A percentile compares a stretch with the other conserved stretches of the same genome.
Evolutionary conservation across 1,140 invertebrate genomes (phyloP).

Genomic region (Drosophila hydei): DNA sequence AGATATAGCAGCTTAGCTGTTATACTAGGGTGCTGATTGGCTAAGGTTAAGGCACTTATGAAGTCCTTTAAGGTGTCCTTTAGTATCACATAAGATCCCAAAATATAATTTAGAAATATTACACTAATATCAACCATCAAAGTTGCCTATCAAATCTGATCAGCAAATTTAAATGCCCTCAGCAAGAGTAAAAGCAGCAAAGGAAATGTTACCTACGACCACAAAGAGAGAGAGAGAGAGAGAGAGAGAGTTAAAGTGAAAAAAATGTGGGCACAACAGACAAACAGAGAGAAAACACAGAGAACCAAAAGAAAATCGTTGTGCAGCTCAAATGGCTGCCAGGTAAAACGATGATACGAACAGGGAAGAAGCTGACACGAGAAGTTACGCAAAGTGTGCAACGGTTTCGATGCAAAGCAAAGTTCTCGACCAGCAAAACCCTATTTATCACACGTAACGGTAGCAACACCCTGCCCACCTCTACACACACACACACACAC

Average conservation of each 20-base stretch:
- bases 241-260: slow-evolving; percentile 1
- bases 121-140: too few species aligned
- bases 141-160: not conserved
- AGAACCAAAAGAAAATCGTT: slow-evolving; percentile 55
- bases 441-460: slow-evolving; percentile 72
- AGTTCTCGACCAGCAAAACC: slow-evolving; percentile 52
- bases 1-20: too few species aligned
- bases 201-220: slow-evolving; percentile 1
- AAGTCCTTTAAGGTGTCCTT: too few species aligned
- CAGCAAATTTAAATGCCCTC: not conserved
- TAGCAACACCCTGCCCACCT: not conserved
- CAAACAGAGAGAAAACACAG: slow-evolving; percentile 7
- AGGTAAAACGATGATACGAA: slow-evolving; percentile 53
- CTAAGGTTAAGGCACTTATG: too few species aligned
- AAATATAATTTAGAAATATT: too few species aligned
- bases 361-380: not conserved
- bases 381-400: slow-evolving; percentile 47
- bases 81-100: too few species aligned
- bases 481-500: too few species aligned
- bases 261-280: slow-evolving; percentile 14
- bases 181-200: not conserved
- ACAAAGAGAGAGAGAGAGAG: slow-evolving; percentile 16
- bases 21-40: too few species aligned
- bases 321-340: slow-evolving; percentile 43
- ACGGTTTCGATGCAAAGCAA: slow-evolving; percentile 35